Evolutionary conservation across 1,140 invertebrate genomes (phyloP).

Genomic region (Diabrotica undecimpunctata): DNA sequence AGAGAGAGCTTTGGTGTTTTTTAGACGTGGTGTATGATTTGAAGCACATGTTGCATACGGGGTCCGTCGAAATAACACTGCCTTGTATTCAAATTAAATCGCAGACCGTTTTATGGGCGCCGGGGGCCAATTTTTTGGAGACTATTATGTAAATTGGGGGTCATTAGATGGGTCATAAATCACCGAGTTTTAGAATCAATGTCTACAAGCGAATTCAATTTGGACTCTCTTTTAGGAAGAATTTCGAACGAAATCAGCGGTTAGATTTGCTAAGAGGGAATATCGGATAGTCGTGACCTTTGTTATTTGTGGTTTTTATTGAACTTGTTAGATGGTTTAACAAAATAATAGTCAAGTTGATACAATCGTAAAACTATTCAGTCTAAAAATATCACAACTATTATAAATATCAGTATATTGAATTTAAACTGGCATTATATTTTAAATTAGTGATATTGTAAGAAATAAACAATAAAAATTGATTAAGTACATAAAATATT

Average conservation of each 20-base stretch:
- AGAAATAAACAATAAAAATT: too few relatives aligned
- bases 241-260: not conserved
- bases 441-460: too few relatives aligned
- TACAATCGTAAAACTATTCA: too few relatives aligned
- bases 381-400: too few relatives aligned
- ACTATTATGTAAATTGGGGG: constrained; percentile 17
- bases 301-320: too few relatives aligned
- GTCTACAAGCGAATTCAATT: not conserved
- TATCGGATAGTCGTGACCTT: too few relatives aligned
- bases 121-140: constrained; percentile 21
- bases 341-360: too few relatives aligned
- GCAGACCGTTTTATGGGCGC: constrained; percentile 25
- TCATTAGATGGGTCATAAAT: constrained; percentile 15
- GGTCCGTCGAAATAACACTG: constrained; percentile 29
- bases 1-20: constrained; percentile 38
- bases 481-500: too few relatives aligned
- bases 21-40: constrained; percentile 42
- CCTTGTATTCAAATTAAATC: constrained; percentile 41
- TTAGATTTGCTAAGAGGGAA: not conserved
- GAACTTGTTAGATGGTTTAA: too few relatives aligned
- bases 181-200: constrained; percentile 1
- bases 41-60: constrained; percentile 39
- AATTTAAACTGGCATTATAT: too few relatives aligned
- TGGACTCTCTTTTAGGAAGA: not conserved
- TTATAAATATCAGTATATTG: too few relatives aligned